Conservation (phyloP, 2,113 vertebrate genomes). For the Nansenia antarctica region DNA sequence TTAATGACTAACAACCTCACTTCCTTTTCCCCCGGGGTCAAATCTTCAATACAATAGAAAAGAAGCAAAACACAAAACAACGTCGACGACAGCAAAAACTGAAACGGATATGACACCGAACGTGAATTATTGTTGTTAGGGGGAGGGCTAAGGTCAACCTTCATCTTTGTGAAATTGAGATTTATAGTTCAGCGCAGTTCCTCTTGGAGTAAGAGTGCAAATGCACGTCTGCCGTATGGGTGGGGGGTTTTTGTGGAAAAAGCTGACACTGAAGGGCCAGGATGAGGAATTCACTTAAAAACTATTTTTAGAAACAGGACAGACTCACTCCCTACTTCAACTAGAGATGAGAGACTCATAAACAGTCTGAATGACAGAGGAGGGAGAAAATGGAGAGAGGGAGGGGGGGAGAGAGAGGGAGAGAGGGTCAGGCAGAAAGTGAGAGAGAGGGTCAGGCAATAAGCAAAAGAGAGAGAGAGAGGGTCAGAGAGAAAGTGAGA, state of each 20-base stretch:
- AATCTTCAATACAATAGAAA: constrained; percentile 14
- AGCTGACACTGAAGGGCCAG: background rate
- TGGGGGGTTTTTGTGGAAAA: background rate
- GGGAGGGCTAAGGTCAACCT: background rate
- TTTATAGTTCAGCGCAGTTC: background rate
- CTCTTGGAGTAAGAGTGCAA: background rate
- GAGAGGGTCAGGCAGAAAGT: no score
- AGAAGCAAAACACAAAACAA: background rate
- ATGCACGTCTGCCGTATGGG: background rate
- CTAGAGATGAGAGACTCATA: background rate
- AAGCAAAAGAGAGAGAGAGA: no score
- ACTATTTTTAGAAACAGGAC: background rate
- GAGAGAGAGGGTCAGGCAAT: no score
- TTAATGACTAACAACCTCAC: background rate
- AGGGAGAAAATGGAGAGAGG: background rate
- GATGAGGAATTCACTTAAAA: background rate
- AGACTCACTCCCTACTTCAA: background rate
- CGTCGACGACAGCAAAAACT: constrained; percentile 1
- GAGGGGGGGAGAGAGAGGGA: background rate
- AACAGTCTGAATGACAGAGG: background rate
- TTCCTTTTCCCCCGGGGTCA: background rate
- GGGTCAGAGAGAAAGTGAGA: constrained; percentile 45
- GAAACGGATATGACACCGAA: background rate
- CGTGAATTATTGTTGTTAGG: background rate
- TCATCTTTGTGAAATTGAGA: background rate